Conservation (phyloP, 1,140 invertebrate genomes). For the Uloborus diversus region DNA sequence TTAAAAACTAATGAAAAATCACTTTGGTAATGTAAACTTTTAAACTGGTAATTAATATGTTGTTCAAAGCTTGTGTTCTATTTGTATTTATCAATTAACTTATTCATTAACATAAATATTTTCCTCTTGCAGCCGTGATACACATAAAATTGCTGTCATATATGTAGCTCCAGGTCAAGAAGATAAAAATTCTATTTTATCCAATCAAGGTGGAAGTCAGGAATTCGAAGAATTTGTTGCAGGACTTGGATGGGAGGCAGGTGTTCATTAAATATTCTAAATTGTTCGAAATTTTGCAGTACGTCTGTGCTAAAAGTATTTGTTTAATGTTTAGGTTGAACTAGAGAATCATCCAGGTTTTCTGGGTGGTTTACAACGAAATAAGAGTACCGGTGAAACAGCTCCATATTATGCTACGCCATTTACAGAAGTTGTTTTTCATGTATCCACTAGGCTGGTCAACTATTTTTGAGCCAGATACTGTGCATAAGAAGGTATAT, state of each 20-base stretch:
- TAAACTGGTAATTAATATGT: too few relatives aligned
- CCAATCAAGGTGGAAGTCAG: constrained; percentile 83
- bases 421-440: constrained; percentile 89
- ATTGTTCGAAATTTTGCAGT: not conserved
- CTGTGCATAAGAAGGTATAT: constrained; percentile 85
- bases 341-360: constrained; percentile 96
- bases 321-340: too few relatives aligned
- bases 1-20: too few relatives aligned
- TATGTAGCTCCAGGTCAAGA: constrained; percentile 97
- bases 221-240: constrained; percentile 95
- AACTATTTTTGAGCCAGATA: constrained; percentile 72
- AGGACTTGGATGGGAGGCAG: constrained; percentile 93
- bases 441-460: constrained; percentile 97
- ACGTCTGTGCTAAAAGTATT: too few relatives aligned
- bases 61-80: too few relatives aligned
- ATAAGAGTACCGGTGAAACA: constrained; percentile 88
- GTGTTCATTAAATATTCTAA: constrained; percentile 1
- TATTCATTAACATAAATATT: too few relatives aligned
- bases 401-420: constrained; percentile 97
- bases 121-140: constrained; percentile 78
- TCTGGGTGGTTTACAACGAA: constrained; percentile 90
- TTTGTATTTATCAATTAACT: too few relatives aligned
- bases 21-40: too few relatives aligned
- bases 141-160: constrained; percentile 98
- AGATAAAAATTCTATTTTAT: constrained; percentile 90